Base-by-base conservation (phyloP, 2,113 vertebrate species). In the Lasiurus cinereus region DNA sequence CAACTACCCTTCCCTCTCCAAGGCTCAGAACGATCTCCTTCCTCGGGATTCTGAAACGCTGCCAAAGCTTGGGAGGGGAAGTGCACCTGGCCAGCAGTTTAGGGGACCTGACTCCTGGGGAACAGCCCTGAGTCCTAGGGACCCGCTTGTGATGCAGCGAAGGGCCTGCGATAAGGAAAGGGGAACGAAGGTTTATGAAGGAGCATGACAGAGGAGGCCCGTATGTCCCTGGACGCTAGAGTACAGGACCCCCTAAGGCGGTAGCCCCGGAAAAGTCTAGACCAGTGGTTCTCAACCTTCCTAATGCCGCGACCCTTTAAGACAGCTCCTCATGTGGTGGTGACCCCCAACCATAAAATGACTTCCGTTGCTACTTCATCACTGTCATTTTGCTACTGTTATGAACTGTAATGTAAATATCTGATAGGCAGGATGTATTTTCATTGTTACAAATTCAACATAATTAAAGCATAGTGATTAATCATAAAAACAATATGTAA, bases 11-110 rank as follows among this genome's bases (percentile, higher is more conserved):
- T 93, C n/a, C n/a, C 18, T 74, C 18, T 56, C 46, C 73, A 74
- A 94, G 59, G 56, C 77, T 82, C 70, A 52, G 10, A 72, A 88
- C 59, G 59, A 13, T 83, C n/a, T 94, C 64, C 52, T 46, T 62
- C 86, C 27, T 59, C 31, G 52, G 69, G 74, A 52, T 29, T 69
- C 83, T 64, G 69, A 90, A 94, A 67, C 46, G 6, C 31, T 83
- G 59, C 84, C 50, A 72, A 89, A 39, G 22, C 24, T 24, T 31
- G 33, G 39, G 52, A 46, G 3, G 12, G 3, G 6, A 16, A 24
- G 10, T 12, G 46, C 29, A 73, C 36, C 33, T 31, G 29, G 48
- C 1, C 24, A 59, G 21, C 36, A 43, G 5, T 33, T 72, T 31
- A 72, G 46, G 36, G 33, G 59, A 31, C 0, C 0, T 12, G 64